Base-by-base conservation (phyloP, 2,113 vertebrate species). In the Percopsis transmontana region DNA sequence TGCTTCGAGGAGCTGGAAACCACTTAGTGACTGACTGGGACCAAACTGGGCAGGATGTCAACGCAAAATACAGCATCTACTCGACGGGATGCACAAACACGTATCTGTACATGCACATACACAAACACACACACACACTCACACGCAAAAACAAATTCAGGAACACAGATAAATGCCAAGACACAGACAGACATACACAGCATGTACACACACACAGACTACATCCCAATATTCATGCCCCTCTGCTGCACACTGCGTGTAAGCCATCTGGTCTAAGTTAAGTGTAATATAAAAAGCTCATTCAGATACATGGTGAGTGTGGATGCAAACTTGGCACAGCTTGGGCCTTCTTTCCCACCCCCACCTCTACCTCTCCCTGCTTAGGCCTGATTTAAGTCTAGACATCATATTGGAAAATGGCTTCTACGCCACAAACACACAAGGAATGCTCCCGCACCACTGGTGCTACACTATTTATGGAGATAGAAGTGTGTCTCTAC, bases 201-300 rank as follows among this genome's bases (percentile, higher is more conserved):
- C 41, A 14, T 40, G 52, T 50, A 58, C 63, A 27, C 47, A 59
- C 56, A 65, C 20, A 60, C 13, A 6, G 33, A 68, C 68, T n/a
- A 6, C 41, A 52, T 12, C 19, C 45, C 50, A 53, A 40, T 42
- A 66, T 85, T 77, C 67, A 74, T 78, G 70, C 47, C 60, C 76
- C 50, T 58, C 77, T 77, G 65, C 71, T 85, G 71, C 83, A 87
- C 84, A 74, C 83, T 74, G 80, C 74, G 82, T 83, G 77, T 89
- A 83, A 84, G 76, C 82, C 94, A 95, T 94, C 91, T 94, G 94
- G 92, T 92, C 91, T 70, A 92, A 44, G 84, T 94, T 95, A 96
- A 89, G 70, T 66, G 68, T 71, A 92, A 90, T 91, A 93, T 92
- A 92, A 93, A 94, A 93, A 92, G 89, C 92, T 89, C 88, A 92